Evolutionary conservation across 1,140 invertebrate species (phyloP).

Genomic region (Chrysoperla carnea): DNA sequence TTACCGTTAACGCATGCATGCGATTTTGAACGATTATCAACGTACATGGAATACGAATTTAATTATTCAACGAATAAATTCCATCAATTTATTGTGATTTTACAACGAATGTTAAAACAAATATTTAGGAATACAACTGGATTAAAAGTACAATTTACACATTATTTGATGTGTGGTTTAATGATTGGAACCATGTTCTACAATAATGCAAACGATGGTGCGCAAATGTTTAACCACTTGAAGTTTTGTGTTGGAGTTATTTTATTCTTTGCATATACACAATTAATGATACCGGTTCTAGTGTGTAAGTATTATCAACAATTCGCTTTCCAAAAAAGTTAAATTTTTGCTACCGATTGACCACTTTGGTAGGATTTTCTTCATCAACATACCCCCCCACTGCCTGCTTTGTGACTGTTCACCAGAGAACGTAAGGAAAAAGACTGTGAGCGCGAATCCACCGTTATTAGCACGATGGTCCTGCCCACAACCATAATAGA

Average conservation of each 20-base stretch:
- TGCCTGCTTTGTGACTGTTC: too few relatives aligned
- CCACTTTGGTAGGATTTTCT: too few relatives aligned
- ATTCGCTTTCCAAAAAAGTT: not conserved
- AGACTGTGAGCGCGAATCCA: too few relatives aligned
- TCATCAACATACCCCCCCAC: too few relatives aligned
- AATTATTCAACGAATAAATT: conserved; percentile 15
- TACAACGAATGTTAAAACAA: conserved; percentile 19
- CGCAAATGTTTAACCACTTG: conserved; percentile 43
- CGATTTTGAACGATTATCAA: too few relatives aligned
- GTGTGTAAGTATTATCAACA: conserved; percentile 28
- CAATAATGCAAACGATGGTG: conserved; percentile 37
- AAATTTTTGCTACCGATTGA: too few relatives aligned
- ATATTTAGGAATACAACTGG: conserved; percentile 23
- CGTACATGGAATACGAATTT: too few relatives aligned
- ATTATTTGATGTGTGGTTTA: conserved; percentile 35
- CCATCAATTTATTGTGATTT: conserved; percentile 19
- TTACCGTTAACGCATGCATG: too few relatives aligned
- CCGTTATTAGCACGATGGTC: too few relatives aligned
- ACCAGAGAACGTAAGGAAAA: too few relatives aligned
- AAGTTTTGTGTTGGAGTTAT: conserved; percentile 44
- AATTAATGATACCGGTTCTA: conserved; percentile 42
- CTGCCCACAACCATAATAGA: too few relatives aligned
- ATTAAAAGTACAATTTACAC: conserved; percentile 35
- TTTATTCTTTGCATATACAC: conserved; percentile 43
- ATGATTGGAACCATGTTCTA: conserved; percentile 36